phyloP scores from a whole-genome alignment of 2,797 vertebrate genomes.

The Sandelia bainsii region DNA sequence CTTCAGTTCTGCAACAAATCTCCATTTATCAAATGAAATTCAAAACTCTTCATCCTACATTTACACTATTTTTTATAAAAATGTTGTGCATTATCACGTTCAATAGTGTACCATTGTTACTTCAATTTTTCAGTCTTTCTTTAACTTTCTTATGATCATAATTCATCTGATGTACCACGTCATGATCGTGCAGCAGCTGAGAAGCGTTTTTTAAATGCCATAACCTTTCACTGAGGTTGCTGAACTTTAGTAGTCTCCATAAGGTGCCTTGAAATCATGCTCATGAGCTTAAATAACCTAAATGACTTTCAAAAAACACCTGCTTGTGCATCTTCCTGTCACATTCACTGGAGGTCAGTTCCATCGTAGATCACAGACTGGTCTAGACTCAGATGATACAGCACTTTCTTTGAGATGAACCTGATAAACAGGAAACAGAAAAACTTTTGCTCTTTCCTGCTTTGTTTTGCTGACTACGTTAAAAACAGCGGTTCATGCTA shows the following conservation, averaged over 20 bases:
- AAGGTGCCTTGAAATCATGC: conserved; percentile 6
- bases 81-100: conserved; percentile 48
- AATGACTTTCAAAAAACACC: conserved; percentile 24
- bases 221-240: conserved; percentile 40
- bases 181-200: neutral
- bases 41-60: conserved; percentile 30
- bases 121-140: conserved; percentile 17
- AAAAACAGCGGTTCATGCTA: conserved; percentile 3
- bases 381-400: conserved; percentile 91
- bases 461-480: neutral
- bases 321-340: conserved; percentile 8
- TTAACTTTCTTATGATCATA: conserved; percentile 10
- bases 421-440: conserved; percentile 71
- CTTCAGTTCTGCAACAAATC: conserved; percentile 1
- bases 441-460: neutral
- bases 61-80: conserved; percentile 37
- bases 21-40: neutral
- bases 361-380: conserved; percentile 90
- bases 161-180: conserved; percentile 6
- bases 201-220: conserved; percentile 38
- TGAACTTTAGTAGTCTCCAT: conserved; percentile 4
- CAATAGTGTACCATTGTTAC: conserved; percentile 13
- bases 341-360: conserved; percentile 84
- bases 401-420: conserved; percentile 96
- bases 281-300: conserved; percentile 4